Evolutionary conservation across 1,140 invertebrate species (phyloP).

Genomic region (Drosophila melanogaster): DNA sequence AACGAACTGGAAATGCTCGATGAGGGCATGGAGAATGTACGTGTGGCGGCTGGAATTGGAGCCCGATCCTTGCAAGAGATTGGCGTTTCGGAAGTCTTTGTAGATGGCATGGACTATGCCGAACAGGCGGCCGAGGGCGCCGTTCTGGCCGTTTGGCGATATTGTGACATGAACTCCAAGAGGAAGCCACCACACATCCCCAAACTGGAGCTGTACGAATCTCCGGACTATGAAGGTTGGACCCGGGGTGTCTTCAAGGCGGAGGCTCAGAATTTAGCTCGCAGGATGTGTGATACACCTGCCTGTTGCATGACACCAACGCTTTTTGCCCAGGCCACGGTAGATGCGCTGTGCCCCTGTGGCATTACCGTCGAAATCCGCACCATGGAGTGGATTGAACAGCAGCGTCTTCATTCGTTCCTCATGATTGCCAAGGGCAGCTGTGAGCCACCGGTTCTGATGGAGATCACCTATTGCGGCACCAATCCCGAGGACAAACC

Average conservation of each 20-base stretch:
- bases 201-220: conserved; percentile 84
- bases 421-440: conserved; percentile 91
- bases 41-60: conserved; percentile 85
- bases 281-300: conserved; percentile 91
- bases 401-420: conserved; percentile 90
- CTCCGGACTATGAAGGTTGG: conserved; percentile 87
- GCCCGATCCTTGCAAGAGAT: conserved; percentile 86
- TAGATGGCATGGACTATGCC: conserved; percentile 90
- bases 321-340: conserved; percentile 88
- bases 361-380: conserved; percentile 88
- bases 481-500: conserved; percentile 84
- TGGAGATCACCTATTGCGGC: conserved; percentile 88
- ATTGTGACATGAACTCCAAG: conserved; percentile 87
- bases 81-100: conserved; percentile 86
- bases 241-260: conserved; percentile 89
- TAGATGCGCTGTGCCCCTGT: conserved; percentile 85
- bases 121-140: conserved; percentile 86
- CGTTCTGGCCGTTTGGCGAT: conserved; percentile 87
- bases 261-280: conserved; percentile 93
- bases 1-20: conserved; percentile 88
- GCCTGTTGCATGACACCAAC: conserved; percentile 94
- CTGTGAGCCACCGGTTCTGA: conserved; percentile 88
- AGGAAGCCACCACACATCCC: conserved; percentile 85
- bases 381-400: conserved; percentile 89
- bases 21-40: conserved; percentile 86